Percentiles rank a stretch among this genome's conserved stretches.
Conservation (phyloP, 1,140 invertebrate genomes). For the Scaptomyza hsui region DNA sequence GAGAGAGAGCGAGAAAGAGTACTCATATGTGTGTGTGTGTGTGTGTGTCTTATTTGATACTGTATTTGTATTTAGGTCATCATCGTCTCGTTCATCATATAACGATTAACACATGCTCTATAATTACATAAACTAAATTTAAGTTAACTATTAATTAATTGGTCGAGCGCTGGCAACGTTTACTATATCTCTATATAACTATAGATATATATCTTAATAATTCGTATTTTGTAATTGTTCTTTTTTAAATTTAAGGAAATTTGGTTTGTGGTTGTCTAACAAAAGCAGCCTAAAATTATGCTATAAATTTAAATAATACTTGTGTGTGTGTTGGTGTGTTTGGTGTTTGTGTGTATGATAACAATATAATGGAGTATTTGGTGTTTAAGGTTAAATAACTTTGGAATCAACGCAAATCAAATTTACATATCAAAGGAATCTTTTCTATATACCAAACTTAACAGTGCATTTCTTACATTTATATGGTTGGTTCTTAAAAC, state of each 20-base stretch:
- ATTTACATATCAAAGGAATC: conserved; percentile 71
- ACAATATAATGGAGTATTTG: conserved; percentile 65
- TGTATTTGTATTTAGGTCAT: conserved; percentile 77
- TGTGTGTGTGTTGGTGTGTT: conserved; percentile 48
- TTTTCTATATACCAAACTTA: conserved; percentile 28
- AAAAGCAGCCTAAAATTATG: conserved; percentile 62
- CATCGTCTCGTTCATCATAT: conserved; percentile 50
- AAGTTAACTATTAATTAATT: conserved; percentile 79
- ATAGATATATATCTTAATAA: conserved; percentile 25
- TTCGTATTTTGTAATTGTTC: conserved; percentile 15
- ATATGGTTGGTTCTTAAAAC: conserved; percentile 39
- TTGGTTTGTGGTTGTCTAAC: conserved; percentile 32
- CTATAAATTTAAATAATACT: conserved; percentile 78
- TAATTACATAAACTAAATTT: conserved; percentile 75
- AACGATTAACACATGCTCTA: conserved; percentile 79
- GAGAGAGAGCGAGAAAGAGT: not conserved
- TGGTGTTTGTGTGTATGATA: conserved; percentile 15
- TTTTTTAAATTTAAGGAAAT: conserved; percentile 33
- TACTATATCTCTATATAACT: conserved; percentile 29
- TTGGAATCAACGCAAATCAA: conserved; percentile 70
- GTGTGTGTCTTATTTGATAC: conserved; percentile 67
- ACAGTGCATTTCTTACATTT: conserved; percentile 28
- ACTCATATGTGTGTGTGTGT: conserved; percentile 29
- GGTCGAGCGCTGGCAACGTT: conserved; percentile 76
- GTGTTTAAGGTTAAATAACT: conserved; percentile 55